A percentile compares a stretch with the other conserved stretches of the same genome.
Conservation (phyloP, 2,797 vertebrate genomes). For the Thripadectes ignobilis region DNA sequence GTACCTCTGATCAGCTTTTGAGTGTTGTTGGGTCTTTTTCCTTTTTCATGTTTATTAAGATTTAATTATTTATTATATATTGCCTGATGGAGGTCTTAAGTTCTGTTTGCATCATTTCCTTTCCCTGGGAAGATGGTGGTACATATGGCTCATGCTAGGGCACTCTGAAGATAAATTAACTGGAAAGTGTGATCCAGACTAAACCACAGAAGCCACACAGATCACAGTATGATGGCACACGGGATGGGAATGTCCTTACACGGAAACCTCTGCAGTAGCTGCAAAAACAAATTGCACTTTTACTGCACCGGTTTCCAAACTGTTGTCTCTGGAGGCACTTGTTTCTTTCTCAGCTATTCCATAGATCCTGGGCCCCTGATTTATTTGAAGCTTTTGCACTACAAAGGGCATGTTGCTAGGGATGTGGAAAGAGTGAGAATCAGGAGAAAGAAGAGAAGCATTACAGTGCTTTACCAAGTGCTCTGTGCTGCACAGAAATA, state of each 20-base stretch:
- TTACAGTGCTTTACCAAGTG: neutral
- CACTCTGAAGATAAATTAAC: neutral
- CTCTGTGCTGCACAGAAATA: neutral
- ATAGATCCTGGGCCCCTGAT: neutral
- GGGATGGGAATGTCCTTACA: neutral
- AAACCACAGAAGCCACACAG: neutral
- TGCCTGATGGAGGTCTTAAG: neutral
- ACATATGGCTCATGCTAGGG: neutral
- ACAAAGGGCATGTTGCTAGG: accelerated
- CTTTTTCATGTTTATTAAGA: neutral
- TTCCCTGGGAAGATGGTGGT: neutral
- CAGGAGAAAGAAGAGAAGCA: neutral
- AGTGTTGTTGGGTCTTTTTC: neutral
- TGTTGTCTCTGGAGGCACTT: neutral
- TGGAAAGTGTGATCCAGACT: neutral
- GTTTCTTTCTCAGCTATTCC: neutral
- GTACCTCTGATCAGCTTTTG: neutral
- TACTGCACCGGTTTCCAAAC: neutral
- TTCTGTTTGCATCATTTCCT: neutral
- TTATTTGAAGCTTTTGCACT: neutral
- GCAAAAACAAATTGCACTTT: neutral
- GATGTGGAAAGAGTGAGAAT: neutral
- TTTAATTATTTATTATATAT: neutral
- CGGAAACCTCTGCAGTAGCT: neutral
- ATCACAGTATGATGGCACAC: neutral